A percentile compares a stretch with the other conserved stretches of the same genome.
phyloP scores from a whole-genome alignment of 2,113 vertebrate genomes.

The Labrus mixtus region DNA sequence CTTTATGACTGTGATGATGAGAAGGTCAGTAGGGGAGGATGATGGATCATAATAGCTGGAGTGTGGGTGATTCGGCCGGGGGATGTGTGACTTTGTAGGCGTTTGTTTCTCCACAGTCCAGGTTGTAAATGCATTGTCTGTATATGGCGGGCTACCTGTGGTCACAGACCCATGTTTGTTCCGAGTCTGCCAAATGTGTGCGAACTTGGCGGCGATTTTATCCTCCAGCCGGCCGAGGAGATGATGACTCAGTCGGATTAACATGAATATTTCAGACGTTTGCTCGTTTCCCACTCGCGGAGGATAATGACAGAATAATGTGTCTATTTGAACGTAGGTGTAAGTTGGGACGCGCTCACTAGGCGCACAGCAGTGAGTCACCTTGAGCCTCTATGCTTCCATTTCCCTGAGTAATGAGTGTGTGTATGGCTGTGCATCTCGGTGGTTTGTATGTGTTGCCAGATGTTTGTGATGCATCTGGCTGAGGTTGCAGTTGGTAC shows the following conservation, averaged over 20 bases:
- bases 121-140: conserved; percentile 5
- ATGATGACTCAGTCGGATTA: conserved; percentile 40
- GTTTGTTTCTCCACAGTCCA: conserved; percentile 16
- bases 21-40: conserved; percentile 46
- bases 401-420: conserved; percentile 30
- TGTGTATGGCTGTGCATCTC: neutral
- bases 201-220: conserved; percentile 3
- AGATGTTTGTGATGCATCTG: conserved; percentile 58
- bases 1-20: conserved; percentile 55
- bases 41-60: conserved; percentile 63
- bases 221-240: neutral
- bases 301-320: conserved; percentile 32
- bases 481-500: conserved; percentile 44
- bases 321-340: conserved; percentile 27
- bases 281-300: conserved; percentile 35
- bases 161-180: conserved; percentile 28
- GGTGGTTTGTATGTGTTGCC: conserved; percentile 15
- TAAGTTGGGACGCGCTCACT: conserved; percentile 1
- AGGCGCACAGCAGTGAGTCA: conserved; percentile 30
- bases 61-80: conserved; percentile 50
- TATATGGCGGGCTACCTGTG: conserved; percentile 2
- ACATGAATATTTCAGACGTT: conserved; percentile 38
- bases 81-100: conserved; percentile 24
- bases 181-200: conserved; percentile 3
- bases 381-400: conserved; percentile 26